These are phyloP conservation scores for Drosophila neonasuta DNA, from an alignment of 2,888 invertebrate genomes.

Conservation along the genomic window DNA sequence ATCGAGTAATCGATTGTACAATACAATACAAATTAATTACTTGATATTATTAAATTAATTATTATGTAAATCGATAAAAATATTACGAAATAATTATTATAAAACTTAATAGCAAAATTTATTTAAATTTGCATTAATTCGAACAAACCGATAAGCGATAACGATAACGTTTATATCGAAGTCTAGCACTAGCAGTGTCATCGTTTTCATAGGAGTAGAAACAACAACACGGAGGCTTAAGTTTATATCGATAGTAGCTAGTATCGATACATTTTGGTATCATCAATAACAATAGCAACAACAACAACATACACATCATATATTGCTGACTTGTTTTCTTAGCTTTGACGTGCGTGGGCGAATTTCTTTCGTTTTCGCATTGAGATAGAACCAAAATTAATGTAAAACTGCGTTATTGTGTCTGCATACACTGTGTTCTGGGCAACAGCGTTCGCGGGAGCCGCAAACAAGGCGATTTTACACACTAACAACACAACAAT, in stretches of 20 bases:
- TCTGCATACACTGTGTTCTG: slow-evolving; percentile 33
- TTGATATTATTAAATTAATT: no score
- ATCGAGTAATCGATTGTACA: slow-evolving; percentile 20
- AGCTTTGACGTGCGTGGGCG: slow-evolving; percentile 61
- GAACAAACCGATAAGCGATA: background rate
- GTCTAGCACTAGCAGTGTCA: no score
- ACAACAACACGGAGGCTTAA: background rate
- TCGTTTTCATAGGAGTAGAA: no score
- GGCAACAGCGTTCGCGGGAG: slow-evolving; percentile 36
- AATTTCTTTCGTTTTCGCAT: slow-evolving; percentile 60
- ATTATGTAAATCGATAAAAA: no score
- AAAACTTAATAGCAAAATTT: no score
- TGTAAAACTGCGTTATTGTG: slow-evolving; percentile 32
- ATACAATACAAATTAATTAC: background rate
- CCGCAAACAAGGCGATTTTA: slow-evolving; percentile 24
- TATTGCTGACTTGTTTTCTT: slow-evolving; percentile 46
- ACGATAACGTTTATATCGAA: no score
- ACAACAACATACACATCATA: slow-evolving; percentile 34
- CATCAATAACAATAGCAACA: slow-evolving; percentile 4
- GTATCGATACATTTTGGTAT: slow-evolving; percentile 29
- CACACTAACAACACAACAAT: slow-evolving; percentile 38
- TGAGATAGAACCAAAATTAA: slow-evolving; percentile 36
- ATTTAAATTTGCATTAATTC: no score
- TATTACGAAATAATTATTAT: no score
- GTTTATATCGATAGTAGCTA: background rate